Evolutionary conservation across 2,888 invertebrate species (phyloP), one percentile per base, ranked within the genome.

Genomic region (Geotrupes spiniger): DNA sequence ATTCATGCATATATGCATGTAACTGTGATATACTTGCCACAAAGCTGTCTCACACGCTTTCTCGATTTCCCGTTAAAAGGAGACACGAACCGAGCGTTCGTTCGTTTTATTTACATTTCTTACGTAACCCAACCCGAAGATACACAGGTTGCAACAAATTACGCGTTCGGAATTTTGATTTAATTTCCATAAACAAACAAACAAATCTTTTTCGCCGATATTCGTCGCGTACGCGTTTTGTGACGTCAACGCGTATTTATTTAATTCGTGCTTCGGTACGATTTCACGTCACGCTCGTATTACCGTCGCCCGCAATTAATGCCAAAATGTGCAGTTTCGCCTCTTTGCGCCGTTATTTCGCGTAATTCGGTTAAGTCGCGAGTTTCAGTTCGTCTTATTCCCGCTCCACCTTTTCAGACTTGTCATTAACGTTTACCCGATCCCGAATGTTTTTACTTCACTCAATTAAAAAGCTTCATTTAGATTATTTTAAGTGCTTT

Each of bases 1-100:
- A 61, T 55, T 63, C 60, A 63, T 63, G 62, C 62, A 63, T 63
- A 62, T 59, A 63, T 63, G 59, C 59, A 63, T 63, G 61, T 60
- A 50, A 37, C 53, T 54, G 53, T 53, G 54, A 55, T 59, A 55
- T 55, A 54, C 53, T 58, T 60, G 57, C 43, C 40, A 45, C 50
- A 40, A 43, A 14, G 33, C 33, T 33, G 15, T 33, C 33, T 33
- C 33, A 10, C 33, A 15, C 15, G 33, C 33, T 12, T 15, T 15
- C 14, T 14, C 33, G 10, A 33, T 33, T 33, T 33, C 33, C 33
- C 12, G 33, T 15, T 10, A 15, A 12, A 14, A 21, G 3, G 21
- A 3, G 21, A 21, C n/a, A n/a, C n/a, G n/a, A 21, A 21, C 4
- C 3, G 21, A 21, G 6, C 21, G 6, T 3, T 21, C 6, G 21